These are phyloP conservation scores for Lordiphosa mommai DNA, from an alignment of 1,140 invertebrate genomes.

Conservation along the genomic window DNA sequence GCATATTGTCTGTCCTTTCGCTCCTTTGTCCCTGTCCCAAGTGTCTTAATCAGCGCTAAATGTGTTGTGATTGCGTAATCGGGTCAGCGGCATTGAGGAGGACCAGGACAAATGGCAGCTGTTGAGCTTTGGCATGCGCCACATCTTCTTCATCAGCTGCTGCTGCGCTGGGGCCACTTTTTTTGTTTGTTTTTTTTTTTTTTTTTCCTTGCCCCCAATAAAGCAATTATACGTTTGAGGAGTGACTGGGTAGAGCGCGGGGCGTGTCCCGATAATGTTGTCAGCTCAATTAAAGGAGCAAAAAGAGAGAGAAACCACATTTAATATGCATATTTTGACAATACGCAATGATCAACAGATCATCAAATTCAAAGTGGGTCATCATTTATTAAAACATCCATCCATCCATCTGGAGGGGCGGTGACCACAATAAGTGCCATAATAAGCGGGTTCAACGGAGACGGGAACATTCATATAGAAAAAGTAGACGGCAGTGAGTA, in stretches of 20 bases:
- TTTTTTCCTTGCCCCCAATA: no score
- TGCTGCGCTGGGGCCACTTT: neutral
- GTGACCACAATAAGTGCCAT: no score
- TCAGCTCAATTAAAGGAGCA: slow-evolving; percentile 36
- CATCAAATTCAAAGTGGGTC: neutral
- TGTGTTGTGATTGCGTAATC: slow-evolving; percentile 65
- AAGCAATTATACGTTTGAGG: neutral
- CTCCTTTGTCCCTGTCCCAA: slow-evolving; percentile 21
- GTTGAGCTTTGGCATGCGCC: slow-evolving; percentile 1
- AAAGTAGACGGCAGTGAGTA: no score
- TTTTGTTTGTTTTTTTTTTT: neutral
- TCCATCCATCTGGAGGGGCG: no score
- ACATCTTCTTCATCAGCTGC: neutral
- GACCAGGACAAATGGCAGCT: neutral
- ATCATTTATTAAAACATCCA: neutral
- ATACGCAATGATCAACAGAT: neutral
- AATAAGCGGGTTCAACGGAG: no score
- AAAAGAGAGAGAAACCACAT: slow-evolving; percentile 27
- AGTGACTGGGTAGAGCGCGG: neutral
- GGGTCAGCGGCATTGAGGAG: slow-evolving; percentile 8
- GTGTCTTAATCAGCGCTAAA: slow-evolving; percentile 65
- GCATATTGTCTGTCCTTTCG: neutral
- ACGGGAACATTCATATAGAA: no score
- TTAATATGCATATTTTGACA: slow-evolving; percentile 12
- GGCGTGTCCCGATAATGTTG: slow-evolving; percentile 43